phyloP scores from a whole-genome alignment of 2,113 vertebrate genomes.

The Lates calcarifer region DNA sequence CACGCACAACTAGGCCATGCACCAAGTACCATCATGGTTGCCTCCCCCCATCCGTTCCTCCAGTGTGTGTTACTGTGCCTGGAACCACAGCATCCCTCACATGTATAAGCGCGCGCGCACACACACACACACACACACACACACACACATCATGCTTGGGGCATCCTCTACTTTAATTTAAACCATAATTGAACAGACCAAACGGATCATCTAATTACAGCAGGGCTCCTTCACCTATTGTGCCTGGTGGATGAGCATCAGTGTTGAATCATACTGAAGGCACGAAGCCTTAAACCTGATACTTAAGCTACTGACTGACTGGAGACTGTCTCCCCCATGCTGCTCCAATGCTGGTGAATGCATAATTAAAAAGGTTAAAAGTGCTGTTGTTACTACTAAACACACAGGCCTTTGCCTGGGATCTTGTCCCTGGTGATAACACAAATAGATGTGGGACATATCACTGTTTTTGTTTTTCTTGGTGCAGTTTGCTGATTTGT shows the following conservation, averaged over 20 bases:
- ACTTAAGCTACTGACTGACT: conserved; percentile 19
- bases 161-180: conserved; percentile 14
- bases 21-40: conserved; percentile 34
- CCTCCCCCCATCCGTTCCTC: conserved; percentile 37
- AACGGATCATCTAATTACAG: conserved; percentile 18
- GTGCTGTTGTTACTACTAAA: conserved; percentile 2
- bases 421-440: not conserved
- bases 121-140: not conserved
- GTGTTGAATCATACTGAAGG: conserved; percentile 7
- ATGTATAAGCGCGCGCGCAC: not conserved
- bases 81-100: not conserved
- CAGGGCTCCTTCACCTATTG: not conserved
- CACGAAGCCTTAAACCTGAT: conserved; percentile 10
- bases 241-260: not conserved
- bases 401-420: conserved; percentile 1
- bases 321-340: conserved; percentile 21
- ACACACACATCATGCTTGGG: not conserved
- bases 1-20: conserved; percentile 52
- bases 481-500: conserved; percentile 29
- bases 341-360: conserved; percentile 34
- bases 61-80: conserved; percentile 32
- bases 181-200: conserved; percentile 19
- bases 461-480: not conserved
- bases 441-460: not conserved
- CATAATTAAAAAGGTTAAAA: conserved; percentile 58